These are phyloP conservation scores for Myotis findleyi DNA, from an alignment of 2,797 vertebrate genomes.

Conservation along the genomic window DNA sequence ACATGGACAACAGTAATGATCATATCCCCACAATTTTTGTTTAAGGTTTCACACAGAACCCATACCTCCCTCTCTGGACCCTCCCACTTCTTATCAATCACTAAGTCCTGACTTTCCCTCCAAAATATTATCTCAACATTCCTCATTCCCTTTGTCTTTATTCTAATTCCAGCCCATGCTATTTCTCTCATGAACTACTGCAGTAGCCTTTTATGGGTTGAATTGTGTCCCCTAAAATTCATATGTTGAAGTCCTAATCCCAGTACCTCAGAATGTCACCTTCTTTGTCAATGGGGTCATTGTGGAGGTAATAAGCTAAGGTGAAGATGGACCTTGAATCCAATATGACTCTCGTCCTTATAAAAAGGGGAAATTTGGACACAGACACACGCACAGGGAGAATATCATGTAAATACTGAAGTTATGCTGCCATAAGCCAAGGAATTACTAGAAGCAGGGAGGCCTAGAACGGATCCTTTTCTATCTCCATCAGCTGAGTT, in stretches of 20 bases:
- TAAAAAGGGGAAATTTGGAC: neutral
- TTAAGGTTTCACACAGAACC: conserved; percentile 9
- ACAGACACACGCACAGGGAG: neutral
- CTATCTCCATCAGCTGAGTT: neutral
- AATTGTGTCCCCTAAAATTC: neutral
- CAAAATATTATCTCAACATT: neutral
- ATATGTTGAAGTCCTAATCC: neutral
- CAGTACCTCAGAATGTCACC: neutral
- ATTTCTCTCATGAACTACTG: neutral
- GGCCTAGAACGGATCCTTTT: neutral
- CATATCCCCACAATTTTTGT: neutral
- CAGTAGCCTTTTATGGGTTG: neutral
- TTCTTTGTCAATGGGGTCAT: neutral
- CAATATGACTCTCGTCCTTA: neutral
- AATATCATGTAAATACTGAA: neutral
- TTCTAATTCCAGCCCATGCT: neutral
- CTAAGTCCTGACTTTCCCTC: neutral
- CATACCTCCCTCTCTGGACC: neutral
- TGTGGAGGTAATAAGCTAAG: neutral
- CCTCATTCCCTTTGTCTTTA: neutral
- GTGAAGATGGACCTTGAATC: neutral
- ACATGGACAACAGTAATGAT: neutral
- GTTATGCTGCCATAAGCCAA: neutral
- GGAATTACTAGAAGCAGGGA: neutral
- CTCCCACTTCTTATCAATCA: neutral